A percentile compares a stretch with the other conserved stretches of the same genome.
These are phyloP conservation scores for Athrips mouffetella DNA, from an alignment of 2,888 invertebrate species.

Conservation along the genomic window DNA sequence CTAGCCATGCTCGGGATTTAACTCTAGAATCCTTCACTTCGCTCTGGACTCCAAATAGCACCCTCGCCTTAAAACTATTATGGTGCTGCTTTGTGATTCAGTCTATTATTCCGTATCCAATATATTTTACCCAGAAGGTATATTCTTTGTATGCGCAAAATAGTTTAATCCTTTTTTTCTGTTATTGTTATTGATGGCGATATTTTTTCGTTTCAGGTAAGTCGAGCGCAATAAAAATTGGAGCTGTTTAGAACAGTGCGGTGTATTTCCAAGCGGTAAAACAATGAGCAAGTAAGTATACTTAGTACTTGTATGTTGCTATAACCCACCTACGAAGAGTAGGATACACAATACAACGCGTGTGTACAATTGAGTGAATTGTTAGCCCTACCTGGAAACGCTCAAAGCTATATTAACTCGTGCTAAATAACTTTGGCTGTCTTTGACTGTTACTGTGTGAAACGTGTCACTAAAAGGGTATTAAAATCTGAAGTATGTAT, in stretches of 20 bases:
- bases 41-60: too few species aligned
- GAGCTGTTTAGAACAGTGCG: conserved; percentile 46
- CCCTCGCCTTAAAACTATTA: too few species aligned
- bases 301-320: conserved; percentile 10
- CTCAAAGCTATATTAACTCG: conserved; percentile 16
- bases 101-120: too few species aligned
- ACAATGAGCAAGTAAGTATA: conserved; percentile 35
- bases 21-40: too few species aligned
- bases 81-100: too few species aligned
- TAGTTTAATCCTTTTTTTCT: conserved; percentile 41
- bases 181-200: conserved; percentile 46
- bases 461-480: too few species aligned
- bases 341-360: conserved; percentile 17
- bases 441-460: too few species aligned
- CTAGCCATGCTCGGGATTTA: too few species aligned
- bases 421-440: conserved; percentile 1
- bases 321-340: conserved; percentile 17
- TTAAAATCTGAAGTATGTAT: too few species aligned
- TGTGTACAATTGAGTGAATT: conserved; percentile 29
- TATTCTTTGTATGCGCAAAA: conserved; percentile 42
- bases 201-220: conserved; percentile 65
- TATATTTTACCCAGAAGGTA: too few species aligned
- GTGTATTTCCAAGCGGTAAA: conserved; percentile 35
- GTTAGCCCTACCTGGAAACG: conserved; percentile 32
- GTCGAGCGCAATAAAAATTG: conserved; percentile 49